These are phyloP conservation scores for Pomatostomus ruficeps DNA, from an alignment of 2,113 vertebrate species.

Conservation along the genomic window DNA sequence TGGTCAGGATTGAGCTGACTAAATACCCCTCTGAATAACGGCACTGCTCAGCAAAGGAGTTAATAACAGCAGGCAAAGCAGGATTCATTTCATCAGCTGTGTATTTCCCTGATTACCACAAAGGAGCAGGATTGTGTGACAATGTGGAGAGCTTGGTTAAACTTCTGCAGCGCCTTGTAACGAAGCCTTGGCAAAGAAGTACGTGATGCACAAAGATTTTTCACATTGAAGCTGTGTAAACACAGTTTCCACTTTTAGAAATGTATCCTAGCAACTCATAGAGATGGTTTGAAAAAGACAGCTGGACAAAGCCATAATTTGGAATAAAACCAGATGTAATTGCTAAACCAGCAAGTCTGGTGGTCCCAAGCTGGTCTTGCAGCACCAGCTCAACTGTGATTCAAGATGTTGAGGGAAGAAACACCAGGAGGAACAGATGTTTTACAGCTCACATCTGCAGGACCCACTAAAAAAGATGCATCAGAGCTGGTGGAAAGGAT, in stretches of 20 bases:
- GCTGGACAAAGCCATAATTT: constrained; percentile 15
- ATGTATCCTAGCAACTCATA: constrained; percentile 46
- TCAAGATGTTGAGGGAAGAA: background rate
- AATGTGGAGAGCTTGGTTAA: background rate
- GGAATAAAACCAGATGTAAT: constrained; percentile 14
- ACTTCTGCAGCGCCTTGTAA: constrained; percentile 13
- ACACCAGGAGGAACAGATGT: background rate
- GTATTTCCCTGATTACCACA: background rate
- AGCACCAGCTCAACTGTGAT: background rate
- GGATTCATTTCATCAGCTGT: background rate
- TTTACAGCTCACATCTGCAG: background rate
- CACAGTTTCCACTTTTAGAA: constrained; percentile 49
- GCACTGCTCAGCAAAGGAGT: background rate
- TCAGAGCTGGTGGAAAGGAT: background rate
- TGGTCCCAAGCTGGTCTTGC: background rate
- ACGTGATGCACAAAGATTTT: constrained; percentile 18
- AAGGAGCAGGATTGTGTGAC: background rate
- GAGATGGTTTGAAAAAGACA: constrained; percentile 22
- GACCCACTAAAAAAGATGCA: background rate
- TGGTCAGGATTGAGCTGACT: background rate
- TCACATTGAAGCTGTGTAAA: constrained; percentile 9
- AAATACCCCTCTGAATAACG: background rate
- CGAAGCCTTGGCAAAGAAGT: constrained; percentile 28
- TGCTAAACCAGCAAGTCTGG: background rate
- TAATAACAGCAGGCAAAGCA: background rate